Evolutionary conservation across 2,888 invertebrate species (phyloP).

Genomic region (Tinea pellionella): DNA sequence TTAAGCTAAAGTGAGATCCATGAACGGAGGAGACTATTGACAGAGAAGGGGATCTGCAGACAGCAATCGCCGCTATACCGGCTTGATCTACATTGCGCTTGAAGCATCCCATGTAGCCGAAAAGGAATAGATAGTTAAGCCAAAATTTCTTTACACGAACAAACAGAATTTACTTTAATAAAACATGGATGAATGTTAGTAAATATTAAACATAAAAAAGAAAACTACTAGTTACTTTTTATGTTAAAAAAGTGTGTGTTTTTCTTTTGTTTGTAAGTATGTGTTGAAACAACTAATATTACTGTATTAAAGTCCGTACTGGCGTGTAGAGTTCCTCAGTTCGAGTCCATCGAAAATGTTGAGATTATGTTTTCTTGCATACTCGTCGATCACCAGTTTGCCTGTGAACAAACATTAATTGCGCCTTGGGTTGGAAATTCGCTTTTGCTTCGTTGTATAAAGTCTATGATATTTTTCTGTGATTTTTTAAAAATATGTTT

Average conservation of each 20-base stretch:
- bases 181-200: neutral
- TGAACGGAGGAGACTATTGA: no score
- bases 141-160: neutral
- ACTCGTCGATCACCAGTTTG: slow-evolving; percentile 79
- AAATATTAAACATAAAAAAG: neutral
- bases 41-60: no score
- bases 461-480: neutral
- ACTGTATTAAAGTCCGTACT: slow-evolving; percentile 81
- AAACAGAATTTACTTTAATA: neutral
- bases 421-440: slow-evolving; percentile 23
- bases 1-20: no score
- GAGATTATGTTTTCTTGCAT: slow-evolving; percentile 79
- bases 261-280: neutral
- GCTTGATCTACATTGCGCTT: no score
- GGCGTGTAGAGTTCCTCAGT: slow-evolving; percentile 80
- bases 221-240: neutral
- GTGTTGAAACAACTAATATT: slow-evolving; percentile 59
- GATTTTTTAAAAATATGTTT: no score
- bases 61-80: no score
- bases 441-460: slow-evolving; percentile 21
- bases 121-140: neutral
- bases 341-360: slow-evolving; percentile 82
- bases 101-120: no score
- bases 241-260: neutral
- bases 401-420: slow-evolving; percentile 61